Evolutionary conservation across 1,140 invertebrate species (phyloP).

Genomic region (Drosophila subobscura): DNA sequence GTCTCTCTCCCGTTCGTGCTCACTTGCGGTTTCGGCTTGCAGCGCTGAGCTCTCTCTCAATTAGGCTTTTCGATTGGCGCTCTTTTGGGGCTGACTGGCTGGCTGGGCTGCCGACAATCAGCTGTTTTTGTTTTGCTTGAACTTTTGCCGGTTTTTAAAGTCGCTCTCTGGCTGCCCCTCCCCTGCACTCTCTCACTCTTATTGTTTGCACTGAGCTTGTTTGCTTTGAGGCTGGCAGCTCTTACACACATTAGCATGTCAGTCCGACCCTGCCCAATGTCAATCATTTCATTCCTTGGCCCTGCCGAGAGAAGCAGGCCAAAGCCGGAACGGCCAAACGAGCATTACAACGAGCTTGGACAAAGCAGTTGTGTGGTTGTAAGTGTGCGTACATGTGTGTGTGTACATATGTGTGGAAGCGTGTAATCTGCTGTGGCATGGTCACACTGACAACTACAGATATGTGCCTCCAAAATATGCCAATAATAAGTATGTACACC

Average conservation of each 20-base stretch:
- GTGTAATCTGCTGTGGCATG: constrained; percentile 45
- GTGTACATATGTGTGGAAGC: constrained; percentile 6
- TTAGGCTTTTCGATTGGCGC: no score
- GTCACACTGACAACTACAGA: constrained; percentile 48
- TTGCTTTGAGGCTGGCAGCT: constrained; percentile 47
- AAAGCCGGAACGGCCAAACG: constrained; percentile 43
- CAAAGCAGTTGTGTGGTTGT: constrained; percentile 13
- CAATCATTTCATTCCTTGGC: constrained; percentile 64
- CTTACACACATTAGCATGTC: constrained; percentile 67
- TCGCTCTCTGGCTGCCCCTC: constrained; percentile 29
- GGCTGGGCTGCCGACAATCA: constrained; percentile 40
- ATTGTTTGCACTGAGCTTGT: constrained; percentile 37
- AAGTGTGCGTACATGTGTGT: background rate
- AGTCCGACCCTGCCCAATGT: constrained; percentile 76
- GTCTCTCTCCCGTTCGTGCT: constrained; percentile 2
- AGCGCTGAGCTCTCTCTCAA: no score
- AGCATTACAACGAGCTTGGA: constrained; percentile 66
- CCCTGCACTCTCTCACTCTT: background rate
- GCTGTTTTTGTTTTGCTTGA: constrained; percentile 82
- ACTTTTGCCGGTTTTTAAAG: constrained; percentile 71
- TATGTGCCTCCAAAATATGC: constrained; percentile 8
- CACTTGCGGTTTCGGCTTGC: constrained; percentile 13
- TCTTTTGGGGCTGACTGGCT: background rate
- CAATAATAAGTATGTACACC: constrained; percentile 17
- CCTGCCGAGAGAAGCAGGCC: constrained; percentile 67